Evolutionary conservation across 2,797 vertebrate genomes (phyloP).

Genomic region (Melanitta fusca): DNA sequence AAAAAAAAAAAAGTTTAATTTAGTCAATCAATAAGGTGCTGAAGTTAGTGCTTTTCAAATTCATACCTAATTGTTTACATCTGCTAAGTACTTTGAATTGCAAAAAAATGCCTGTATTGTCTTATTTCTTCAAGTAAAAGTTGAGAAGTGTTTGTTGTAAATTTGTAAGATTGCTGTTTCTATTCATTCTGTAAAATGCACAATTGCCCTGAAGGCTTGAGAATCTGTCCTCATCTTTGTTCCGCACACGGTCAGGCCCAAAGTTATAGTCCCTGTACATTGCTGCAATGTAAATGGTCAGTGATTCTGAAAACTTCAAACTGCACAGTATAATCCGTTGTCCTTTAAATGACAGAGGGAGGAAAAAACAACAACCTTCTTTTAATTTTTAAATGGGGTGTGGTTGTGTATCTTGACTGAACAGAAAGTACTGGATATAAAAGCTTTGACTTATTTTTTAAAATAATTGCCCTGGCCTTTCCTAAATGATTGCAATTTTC

Average conservation of each 20-base stretch:
- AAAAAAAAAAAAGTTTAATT: neutral
- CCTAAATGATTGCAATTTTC: conserved; percentile 34
- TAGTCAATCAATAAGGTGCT: neutral
- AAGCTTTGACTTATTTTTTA: neutral
- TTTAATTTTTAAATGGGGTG: neutral
- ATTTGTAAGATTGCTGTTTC: neutral
- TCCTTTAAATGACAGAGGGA: neutral
- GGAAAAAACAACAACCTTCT: neutral
- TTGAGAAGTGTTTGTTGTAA: neutral
- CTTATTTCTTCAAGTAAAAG: neutral
- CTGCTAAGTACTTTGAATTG: neutral
- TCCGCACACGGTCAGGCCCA: accelerated
- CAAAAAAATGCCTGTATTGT: neutral
- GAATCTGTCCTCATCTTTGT: neutral
- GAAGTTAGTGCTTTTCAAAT: neutral
- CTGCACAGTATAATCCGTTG: neutral
- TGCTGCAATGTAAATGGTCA: neutral
- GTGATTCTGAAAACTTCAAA: neutral
- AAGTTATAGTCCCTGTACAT: neutral
- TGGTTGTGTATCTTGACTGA: neutral
- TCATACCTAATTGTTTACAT: neutral
- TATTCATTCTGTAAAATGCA: neutral
- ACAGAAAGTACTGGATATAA: neutral
- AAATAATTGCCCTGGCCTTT: conserved; percentile 4
- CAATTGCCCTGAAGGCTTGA: neutral